Conservation (phyloP, 2,888 invertebrate species). For the Imbricaverruca yamaguchii region DNA sequence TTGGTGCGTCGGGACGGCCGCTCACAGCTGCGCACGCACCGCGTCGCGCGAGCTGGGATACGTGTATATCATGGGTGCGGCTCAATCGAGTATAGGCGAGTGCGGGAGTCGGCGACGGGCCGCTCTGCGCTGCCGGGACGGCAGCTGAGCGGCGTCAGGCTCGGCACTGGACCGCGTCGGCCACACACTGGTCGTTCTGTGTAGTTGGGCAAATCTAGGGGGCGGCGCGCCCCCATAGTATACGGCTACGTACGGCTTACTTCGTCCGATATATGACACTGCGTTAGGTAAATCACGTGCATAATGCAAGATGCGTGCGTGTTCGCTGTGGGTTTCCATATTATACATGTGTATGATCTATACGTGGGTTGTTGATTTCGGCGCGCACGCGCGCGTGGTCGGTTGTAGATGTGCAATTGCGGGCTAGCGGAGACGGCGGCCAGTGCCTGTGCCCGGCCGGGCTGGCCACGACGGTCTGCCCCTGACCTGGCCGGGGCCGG, state of each 20-base stretch:
- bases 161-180: not conserved
- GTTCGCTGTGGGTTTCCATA: conserved; percentile 13
- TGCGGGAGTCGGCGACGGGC: too few relatives aligned
- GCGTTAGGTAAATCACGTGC: conserved; percentile 8
- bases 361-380: not conserved
- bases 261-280: not conserved
- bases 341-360: conserved; percentile 7
- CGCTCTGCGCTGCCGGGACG: not conserved
- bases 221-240: not conserved
- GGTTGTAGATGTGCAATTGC: conserved; percentile 15
- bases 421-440: not conserved
- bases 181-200: not conserved
- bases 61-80: conserved; percentile 1
- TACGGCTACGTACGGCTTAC: not conserved
- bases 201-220: not conserved
- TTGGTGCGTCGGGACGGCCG: not conserved
- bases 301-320: not conserved
- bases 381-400: not conserved
- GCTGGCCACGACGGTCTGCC: too few relatives aligned
- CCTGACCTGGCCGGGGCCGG: not conserved
- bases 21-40: too few relatives aligned
- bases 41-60: too few relatives aligned
- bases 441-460: too few relatives aligned
- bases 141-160: not conserved
- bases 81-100: not conserved